Evolutionary conservation across 2,888 invertebrate genomes (phyloP).

Genomic region (Phlogophora meticulosa): DNA sequence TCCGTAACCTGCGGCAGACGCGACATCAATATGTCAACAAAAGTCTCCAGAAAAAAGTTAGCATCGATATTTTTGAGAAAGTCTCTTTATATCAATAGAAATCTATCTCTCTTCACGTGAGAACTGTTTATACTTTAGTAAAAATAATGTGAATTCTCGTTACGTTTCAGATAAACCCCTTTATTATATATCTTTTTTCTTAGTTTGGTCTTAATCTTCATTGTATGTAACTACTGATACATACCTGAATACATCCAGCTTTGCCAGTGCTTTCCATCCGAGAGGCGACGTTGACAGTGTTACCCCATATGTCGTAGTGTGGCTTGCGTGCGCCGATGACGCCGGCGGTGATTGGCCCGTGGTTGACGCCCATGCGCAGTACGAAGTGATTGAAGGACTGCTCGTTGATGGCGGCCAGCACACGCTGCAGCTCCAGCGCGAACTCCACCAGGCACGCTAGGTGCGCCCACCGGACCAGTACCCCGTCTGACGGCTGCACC

Average conservation of each 20-base stretch:
- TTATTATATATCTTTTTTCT: background rate
- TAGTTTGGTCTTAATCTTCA: background rate
- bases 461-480: slow-evolving; percentile 95
- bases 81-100: background rate
- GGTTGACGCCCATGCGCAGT: slow-evolving; percentile 98
- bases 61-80: background rate
- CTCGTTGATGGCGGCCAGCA: slow-evolving; percentile 97
- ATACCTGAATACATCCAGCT: slow-evolving; percentile 97
- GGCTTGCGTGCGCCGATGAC: slow-evolving; percentile 98
- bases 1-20: slow-evolving; percentile 95
- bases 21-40: background rate
- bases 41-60: background rate
- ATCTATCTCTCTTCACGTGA: background rate
- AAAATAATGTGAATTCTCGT: background rate
- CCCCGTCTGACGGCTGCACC: slow-evolving; percentile 93
- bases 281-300: slow-evolving; percentile 99
- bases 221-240: background rate
- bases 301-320: slow-evolving; percentile 99
- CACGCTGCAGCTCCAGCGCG: slow-evolving; percentile 96
- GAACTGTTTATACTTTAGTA: background rate
- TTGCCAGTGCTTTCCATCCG: slow-evolving; percentile 99
- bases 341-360: slow-evolving; percentile 98
- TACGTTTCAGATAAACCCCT: background rate
- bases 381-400: slow-evolving; percentile 99
- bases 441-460: slow-evolving; percentile 96